A percentile compares a stretch with the other conserved stretches of the same genome.
These are phyloP conservation scores for Liasis olivaceus DNA, from an alignment of 2,797 vertebrate genomes.

Conservation along the genomic window DNA sequence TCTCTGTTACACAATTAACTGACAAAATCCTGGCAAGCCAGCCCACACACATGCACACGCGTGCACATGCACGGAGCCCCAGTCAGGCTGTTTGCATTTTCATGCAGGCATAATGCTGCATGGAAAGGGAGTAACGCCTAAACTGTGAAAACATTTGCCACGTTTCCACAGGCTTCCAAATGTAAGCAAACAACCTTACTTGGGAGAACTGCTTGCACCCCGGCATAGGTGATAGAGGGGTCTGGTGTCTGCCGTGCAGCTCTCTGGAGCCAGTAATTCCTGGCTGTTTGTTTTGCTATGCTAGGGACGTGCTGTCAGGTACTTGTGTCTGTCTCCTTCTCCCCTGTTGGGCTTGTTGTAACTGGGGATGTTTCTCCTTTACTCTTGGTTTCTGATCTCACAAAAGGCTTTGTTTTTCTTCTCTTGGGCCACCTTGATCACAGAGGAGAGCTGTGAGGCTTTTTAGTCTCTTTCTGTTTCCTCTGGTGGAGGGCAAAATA, in stretches of 20 bases:
- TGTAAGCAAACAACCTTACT: background rate
- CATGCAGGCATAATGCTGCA: background rate
- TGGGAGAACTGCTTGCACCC: background rate
- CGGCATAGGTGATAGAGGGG: background rate
- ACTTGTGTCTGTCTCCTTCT: background rate
- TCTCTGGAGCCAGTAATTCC: background rate
- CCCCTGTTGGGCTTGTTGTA: background rate
- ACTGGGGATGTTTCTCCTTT: background rate
- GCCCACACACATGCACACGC: background rate
- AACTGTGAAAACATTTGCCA: background rate
- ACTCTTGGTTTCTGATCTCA: background rate
- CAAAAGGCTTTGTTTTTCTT: background rate
- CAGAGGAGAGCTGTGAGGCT: background rate
- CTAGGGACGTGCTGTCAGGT: background rate
- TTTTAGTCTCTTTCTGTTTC: background rate
- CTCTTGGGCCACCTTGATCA: background rate
- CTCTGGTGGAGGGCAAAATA: too few species aligned
- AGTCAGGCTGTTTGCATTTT: background rate
- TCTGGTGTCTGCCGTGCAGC: background rate
- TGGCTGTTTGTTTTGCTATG: background rate
- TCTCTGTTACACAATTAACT: background rate
- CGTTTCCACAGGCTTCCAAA: background rate
- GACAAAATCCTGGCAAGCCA: background rate
- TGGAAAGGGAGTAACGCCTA: too few species aligned
- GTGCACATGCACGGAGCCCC: background rate